Evolutionary conservation across 2,888 invertebrate genomes (phyloP), one percentile per base, ranked within the genome.

Genomic region (Cheiracanthium punctorium): DNA sequence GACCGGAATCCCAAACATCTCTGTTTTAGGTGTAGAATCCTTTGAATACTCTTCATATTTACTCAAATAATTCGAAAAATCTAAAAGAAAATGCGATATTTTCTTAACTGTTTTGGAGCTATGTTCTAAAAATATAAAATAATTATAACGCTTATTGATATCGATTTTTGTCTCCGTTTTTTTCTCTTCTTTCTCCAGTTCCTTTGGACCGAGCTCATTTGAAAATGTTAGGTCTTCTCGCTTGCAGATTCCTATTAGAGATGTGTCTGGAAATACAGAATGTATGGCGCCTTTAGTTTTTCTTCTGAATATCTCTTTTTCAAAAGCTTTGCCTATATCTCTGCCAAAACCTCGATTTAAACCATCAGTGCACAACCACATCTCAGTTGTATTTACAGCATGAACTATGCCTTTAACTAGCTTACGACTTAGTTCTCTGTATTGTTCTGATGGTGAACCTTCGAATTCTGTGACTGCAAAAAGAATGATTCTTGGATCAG

Each of bases 321-420:
- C 58, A 48, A 65, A 72, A 7, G 65, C 76, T 8, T 30, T 0
- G 5, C 77, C 77, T 10, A 82, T 29, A 28, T 82, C 77, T 41
- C 48, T 77, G 37, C 65, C 48, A 20, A 82, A 77, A 12, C 72
- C 77, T 30, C 12, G n/a, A 48, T 82, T 30, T 20, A 82, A 28
- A 1, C 72, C 76, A 29, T 77, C 67, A 5, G 71, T 64, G 48
- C 76, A 82, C 14, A 82, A n/a, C 82, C 82, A 82, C 76, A 77
- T 82, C 28, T 82, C 82, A 24, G 77, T 82, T 5, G 82, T 82
- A 8, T 82, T 72, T 28, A 82, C 48, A 17, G 77, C 82, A 32
- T 71, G 58, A n/a, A 82, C 29, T 20, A 82, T 28, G 0, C 82
- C 82, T 29, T 76, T 67, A 7, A 77, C 64, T n/a, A 82, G 24